These are phyloP conservation scores for Vidua chalybeata DNA, from an alignment of 2,113 vertebrate species.

Conservation along the genomic window DNA sequence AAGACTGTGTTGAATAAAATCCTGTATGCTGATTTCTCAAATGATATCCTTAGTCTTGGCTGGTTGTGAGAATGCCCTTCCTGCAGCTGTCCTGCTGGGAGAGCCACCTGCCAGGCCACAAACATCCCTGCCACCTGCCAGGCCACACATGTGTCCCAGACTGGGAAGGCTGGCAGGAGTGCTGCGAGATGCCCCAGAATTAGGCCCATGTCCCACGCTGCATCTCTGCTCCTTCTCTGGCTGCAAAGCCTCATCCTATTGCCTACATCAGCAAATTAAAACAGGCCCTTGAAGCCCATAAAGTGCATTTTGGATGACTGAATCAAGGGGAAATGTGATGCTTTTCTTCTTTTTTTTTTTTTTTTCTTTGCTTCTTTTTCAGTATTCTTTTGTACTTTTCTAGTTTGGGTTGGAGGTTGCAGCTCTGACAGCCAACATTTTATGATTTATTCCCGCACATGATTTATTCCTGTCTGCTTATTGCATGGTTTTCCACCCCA, in stretches of 20 bases:
- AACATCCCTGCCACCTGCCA: not conserved
- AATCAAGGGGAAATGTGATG: not conserved
- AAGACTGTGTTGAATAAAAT: not conserved
- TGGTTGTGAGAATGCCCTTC: not conserved
- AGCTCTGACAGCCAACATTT: not conserved
- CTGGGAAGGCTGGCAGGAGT: not conserved
- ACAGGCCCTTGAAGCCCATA: not conserved
- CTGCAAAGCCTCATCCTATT: not conserved
- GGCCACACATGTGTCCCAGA: not conserved
- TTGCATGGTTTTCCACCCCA: not conserved
- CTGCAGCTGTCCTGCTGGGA: not conserved
- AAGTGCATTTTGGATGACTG: not conserved
- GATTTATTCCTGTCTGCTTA: too few species aligned
- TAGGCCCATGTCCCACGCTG: fast-evolving
- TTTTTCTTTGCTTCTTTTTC: not conserved
- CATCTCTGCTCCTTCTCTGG: fast-evolving
- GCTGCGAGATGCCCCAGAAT: not conserved
- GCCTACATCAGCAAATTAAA: not conserved
- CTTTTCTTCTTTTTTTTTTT: not conserved
- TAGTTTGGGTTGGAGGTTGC: not conserved
- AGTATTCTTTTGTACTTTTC: not conserved
- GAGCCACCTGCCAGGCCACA: not conserved
- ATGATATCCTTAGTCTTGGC: not conserved
- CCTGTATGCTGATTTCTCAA: not conserved
- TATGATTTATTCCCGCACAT: not conserved